These are phyloP conservation scores for Pagetopsis macropterus DNA, from an alignment of 2,797 vertebrate genomes.

Conservation along the genomic window DNA sequence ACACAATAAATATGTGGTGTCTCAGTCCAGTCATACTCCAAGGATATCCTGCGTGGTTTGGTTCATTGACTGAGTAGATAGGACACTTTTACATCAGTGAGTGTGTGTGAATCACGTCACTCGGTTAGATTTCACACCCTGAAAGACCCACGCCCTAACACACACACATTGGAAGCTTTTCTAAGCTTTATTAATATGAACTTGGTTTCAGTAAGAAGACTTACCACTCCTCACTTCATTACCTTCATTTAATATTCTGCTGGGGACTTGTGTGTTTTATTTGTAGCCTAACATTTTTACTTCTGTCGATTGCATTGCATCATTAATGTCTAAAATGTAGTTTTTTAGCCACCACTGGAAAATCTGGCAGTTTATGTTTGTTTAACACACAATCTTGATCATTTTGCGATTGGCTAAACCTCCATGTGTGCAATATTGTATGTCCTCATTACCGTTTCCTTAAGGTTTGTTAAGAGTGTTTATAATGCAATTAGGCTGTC, in stretches of 20 bases:
- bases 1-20: constrained; percentile 62
- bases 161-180: constrained; percentile 18
- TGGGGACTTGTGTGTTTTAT: constrained; percentile 40
- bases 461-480: no score
- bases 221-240: constrained; percentile 47
- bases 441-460: no score
- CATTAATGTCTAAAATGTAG: no score
- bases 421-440: no score
- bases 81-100: constrained; percentile 34
- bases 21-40: constrained; percentile 62
- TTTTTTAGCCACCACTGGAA: no score
- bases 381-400: no score
- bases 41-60: constrained; percentile 60
- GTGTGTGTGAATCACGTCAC: constrained; percentile 60
- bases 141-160: constrained; percentile 60
- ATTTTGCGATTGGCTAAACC: no score
- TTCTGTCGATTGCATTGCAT: no score
- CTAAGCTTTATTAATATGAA: constrained; percentile 18
- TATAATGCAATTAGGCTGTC: no score
- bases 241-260: constrained; percentile 44
- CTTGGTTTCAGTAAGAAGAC: constrained; percentile 39
- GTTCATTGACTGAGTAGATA: constrained; percentile 39
- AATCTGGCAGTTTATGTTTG: no score
- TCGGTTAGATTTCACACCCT: constrained; percentile 65
- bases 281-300: no score